Evolutionary conservation across 1,140 invertebrate genomes (phyloP), one percentile per base, ranked within the genome.

Genomic region (Calycopis cecrops): DNA sequence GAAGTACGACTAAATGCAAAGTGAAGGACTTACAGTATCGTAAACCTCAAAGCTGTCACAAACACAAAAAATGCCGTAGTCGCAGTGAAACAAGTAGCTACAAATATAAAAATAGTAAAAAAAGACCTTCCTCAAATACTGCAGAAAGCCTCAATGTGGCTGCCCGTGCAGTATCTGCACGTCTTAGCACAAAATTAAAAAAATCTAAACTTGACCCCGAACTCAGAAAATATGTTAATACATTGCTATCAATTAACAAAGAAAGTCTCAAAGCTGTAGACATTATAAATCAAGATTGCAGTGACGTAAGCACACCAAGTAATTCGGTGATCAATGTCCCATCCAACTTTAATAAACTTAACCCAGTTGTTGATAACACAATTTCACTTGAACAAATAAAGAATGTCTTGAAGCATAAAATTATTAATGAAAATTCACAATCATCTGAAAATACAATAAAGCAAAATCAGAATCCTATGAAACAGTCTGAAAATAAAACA

Each of bases 281-380:
- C 58, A 72, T 90, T 8, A 81, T 73, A 16, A 76, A 75, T 62
- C 76, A 83, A 73, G 79, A 88, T 53, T 85, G 88, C 18, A 90
- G 90, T 73, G 78, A 84, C 4, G 80, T 90, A 3, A 70, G 82
- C 17, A 90, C 89, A 4, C 90, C 90, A 4, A 76, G 78, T 33
- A 88, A 87, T 57, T 90, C 88, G 33, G 72, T 90, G 21, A 77
- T 88, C 17, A 81, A 88, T 57, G 69, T 77, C n/a, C 65, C 75
- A 21, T 64, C 62, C 11, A 88, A 88, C 67, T 28, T 72, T 3
- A 55, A 65, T 18, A 55, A 62, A 44, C 50, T 58, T 14, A 65
- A 69, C 21, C 1, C 52, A 28, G 6, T 3, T 18, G 44, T 21
- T 40, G 57, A 68, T 14, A 73, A 65, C 35, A 76, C 72, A 71